Conservation (phyloP, 2,113 vertebrate genomes). For the Astatotilapia flaviijosephi region DNA sequence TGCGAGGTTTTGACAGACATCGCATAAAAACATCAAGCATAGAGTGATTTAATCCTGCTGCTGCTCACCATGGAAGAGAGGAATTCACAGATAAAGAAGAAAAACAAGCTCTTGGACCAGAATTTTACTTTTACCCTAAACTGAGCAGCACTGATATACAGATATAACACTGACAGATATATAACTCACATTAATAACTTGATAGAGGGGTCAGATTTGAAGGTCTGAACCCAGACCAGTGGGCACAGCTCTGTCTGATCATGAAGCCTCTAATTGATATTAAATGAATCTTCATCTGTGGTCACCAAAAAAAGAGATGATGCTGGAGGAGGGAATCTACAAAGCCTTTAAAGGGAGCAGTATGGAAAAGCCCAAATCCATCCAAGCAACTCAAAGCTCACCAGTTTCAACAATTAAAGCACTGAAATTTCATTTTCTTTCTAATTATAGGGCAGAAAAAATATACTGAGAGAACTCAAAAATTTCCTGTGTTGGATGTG, state of each 20-base stretch:
- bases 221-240: not conserved
- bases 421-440: no score
- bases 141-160: not conserved
- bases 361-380: not conserved
- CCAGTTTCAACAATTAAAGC: not conserved
- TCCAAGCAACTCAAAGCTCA: not conserved
- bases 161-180: not conserved
- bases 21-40: not conserved
- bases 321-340: not conserved
- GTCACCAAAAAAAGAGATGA: not conserved
- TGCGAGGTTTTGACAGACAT: not conserved
- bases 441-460: no score
- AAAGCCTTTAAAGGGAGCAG: not conserved
- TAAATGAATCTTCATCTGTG: not conserved
- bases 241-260: not conserved
- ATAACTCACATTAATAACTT: not conserved
- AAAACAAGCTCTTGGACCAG: not conserved
- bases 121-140: not conserved
- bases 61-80: not conserved
- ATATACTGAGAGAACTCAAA: no score
- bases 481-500: not conserved
- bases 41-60: not conserved
- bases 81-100: not conserved
- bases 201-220: not conserved
- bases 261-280: not conserved